Conservation (phyloP, 2,888 invertebrate species). For the Neocrepidodera transversa region DNA sequence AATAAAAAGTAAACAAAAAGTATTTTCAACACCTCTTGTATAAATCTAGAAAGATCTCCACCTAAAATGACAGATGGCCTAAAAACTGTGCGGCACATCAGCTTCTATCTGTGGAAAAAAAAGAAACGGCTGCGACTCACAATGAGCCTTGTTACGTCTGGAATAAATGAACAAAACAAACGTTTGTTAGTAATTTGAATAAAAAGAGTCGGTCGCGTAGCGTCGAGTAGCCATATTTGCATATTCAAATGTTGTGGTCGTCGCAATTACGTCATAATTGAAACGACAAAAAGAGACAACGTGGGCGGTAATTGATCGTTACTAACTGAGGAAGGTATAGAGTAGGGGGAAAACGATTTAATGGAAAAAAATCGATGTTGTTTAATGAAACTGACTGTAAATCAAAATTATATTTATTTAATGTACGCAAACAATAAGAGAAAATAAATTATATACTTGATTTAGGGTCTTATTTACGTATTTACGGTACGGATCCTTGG, state of each 20-base stretch:
- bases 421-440: no score
- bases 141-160: conserved; percentile 47
- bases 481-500: no score
- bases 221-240: conserved; percentile 50
- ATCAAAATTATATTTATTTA: no score
- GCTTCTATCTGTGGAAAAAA: conserved; percentile 1
- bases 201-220: conserved; percentile 49
- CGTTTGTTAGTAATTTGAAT: conserved; percentile 54
- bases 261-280: conserved; percentile 59
- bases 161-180: conserved; percentile 52
- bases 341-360: not conserved
- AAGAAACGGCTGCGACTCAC: conserved; percentile 27
- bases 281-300: conserved; percentile 56
- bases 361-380: no score
- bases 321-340: conserved; percentile 40
- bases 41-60: no score
- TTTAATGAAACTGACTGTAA: no score
- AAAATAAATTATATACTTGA: no score
- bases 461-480: no score
- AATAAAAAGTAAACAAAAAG: no score
- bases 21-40: no score
- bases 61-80: no score
- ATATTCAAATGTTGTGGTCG: conserved; percentile 59
- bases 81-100: no score
- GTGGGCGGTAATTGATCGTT: conserved; percentile 51